Base-by-base conservation (phyloP, 2,797 vertebrate species). In the Miichthys miiuy region DNA sequence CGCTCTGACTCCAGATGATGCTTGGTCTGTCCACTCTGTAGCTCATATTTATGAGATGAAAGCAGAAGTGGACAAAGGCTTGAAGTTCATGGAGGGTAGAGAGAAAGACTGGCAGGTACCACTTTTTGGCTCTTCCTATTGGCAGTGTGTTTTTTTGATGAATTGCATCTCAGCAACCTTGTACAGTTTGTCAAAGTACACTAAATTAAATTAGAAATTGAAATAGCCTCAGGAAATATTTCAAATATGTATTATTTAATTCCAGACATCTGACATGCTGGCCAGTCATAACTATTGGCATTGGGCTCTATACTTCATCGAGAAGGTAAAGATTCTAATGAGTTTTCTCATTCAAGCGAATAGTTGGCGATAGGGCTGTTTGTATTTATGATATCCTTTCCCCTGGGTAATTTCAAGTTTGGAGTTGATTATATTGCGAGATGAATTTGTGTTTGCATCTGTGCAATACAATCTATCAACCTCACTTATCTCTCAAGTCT, bases 201-300 rank as follows among this genome's bases (percentile, higher is more conserved):
- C 55, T 52, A 58, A 54, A 50, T 62, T 20, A 57, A 70, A 74
- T 25, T 23, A 60, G 21, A 76, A 6, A 57, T 55, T 16, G 0
- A 65, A 56, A 65, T 18, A 60, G 20, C 62, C 18, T 9, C 0
- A 46, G 20, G 25, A 60, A 34, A 65, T 20, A 54, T 34, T 50
- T 77, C n/a, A 74, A 72, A 61, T 51, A 20, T 79, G 30, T 77
- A 8, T 80, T 80, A 50, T 88, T 76, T 58, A 27, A 75, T 88
- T 87, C 1, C 89, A 99, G 98, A 90, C 79, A 0, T 94, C 92
- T 2, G 96, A 98, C 65, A 93, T 97, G 92, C 93, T 99, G 60
- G 96, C 96, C 50, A 95, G 97, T 79, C 98, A 99, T 67, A 98
- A 98, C 90, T 99, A 99, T 55, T 99, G 98, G 98, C 98, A 99